Conservation (phyloP, 2,797 vertebrate species). For the Channa striata region DNA sequence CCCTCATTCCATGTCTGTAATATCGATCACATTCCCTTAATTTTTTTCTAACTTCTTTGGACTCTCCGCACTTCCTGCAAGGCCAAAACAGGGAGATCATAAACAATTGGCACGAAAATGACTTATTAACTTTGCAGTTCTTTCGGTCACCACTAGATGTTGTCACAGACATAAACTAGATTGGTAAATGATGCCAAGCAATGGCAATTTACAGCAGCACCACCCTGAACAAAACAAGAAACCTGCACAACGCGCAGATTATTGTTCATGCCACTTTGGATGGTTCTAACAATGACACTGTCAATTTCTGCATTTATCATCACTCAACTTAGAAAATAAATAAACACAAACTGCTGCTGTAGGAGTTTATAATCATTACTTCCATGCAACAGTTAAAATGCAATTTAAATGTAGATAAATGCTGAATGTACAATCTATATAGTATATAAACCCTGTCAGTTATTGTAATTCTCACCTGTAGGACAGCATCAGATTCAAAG, state of each 20-base stretch:
- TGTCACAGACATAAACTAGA: neutral
- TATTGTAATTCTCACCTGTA: slow-evolving; percentile 60
- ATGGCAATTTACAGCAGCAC: too few relatives aligned
- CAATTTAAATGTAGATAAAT: too few relatives aligned
- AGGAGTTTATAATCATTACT: neutral
- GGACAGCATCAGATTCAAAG: slow-evolving; percentile 21
- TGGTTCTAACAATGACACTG: too few relatives aligned
- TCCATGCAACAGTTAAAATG: neutral
- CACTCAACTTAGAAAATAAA: too few relatives aligned
- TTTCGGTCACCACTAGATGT: neutral
- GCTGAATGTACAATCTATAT: neutral
- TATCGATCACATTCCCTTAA: neutral
- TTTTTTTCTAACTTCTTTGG: rapidly evolving
- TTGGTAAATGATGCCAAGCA: neutral
- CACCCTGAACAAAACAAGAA: neutral
- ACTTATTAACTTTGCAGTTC: neutral
- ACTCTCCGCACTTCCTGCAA: rapidly evolving
- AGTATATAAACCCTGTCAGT: too few relatives aligned
- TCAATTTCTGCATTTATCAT: neutral
- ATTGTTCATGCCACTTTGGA: too few relatives aligned
- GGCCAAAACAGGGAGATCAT: neutral
- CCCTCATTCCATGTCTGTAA: neutral
- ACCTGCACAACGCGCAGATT: neutral
- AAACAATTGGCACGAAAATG: neutral
- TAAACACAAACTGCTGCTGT: too few relatives aligned